A percentile compares a stretch with the other conserved stretches of the same genome.
phyloP scores from a whole-genome alignment of 2,888 invertebrate species.

The Cephonodes hylas region DNA sequence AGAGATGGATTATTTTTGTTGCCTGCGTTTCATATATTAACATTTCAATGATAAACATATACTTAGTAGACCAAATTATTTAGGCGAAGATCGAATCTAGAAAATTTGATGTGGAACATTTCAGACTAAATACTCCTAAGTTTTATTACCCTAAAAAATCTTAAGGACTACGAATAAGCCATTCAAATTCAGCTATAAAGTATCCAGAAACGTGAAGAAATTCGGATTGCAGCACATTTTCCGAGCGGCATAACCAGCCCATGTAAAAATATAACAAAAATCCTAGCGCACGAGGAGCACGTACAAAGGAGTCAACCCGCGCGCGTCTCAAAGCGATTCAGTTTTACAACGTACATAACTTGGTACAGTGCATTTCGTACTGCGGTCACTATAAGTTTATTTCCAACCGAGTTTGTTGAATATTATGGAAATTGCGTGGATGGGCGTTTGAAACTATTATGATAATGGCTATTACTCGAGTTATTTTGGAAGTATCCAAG shows the following conservation, averaged over 20 bases:
- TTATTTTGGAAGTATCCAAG: too few species aligned
- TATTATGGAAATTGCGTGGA: slow-evolving; percentile 32
- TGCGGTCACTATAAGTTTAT: slow-evolving; percentile 25
- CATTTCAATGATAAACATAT: too few species aligned
- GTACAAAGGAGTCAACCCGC: not conserved
- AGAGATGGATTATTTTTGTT: too few species aligned
- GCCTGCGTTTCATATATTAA: too few species aligned
- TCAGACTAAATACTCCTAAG: too few species aligned
- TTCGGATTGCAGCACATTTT: not conserved
- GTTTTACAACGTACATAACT: slow-evolving; percentile 20
- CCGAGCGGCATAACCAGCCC: not conserved
- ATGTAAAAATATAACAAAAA: not conserved
- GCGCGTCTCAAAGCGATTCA: slow-evolving; percentile 23
- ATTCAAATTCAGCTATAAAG: not conserved
- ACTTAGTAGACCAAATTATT: too few species aligned
- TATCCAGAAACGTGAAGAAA: not conserved
- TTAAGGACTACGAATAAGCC: not conserved
- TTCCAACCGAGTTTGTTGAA: slow-evolving; percentile 28
- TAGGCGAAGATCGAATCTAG: too few species aligned
- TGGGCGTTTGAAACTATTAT: not conserved
- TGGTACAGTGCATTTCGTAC: slow-evolving; percentile 16
- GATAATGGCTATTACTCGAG: not conserved
- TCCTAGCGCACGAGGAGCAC: not conserved
- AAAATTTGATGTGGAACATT: too few species aligned
- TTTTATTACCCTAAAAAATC: too few species aligned